phyloP scores from a whole-genome alignment of 2,888 invertebrate genomes.

The Chesias legatella region DNA sequence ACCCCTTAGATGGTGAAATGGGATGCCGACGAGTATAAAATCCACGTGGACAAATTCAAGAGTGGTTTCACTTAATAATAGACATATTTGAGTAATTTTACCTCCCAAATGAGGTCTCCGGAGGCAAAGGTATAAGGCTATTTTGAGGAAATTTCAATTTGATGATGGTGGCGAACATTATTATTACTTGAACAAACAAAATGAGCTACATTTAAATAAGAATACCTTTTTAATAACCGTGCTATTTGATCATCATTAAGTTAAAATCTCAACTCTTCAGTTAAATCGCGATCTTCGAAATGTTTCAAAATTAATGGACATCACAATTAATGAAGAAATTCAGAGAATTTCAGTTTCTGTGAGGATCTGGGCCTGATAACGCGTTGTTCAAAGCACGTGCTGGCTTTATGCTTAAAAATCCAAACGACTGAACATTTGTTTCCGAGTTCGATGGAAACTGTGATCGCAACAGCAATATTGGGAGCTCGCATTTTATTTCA shows the following conservation, averaged over 20 bases:
- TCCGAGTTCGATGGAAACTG: conserved; percentile 1
- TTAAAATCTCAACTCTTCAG: conserved; percentile 19
- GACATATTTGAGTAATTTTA: too few relatives aligned
- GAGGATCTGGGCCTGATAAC: conserved; percentile 26
- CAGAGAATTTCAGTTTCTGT: conserved; percentile 39
- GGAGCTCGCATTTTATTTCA: conserved; percentile 16
- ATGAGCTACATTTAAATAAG: conserved; percentile 1
- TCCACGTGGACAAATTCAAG: too few relatives aligned
- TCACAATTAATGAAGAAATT: conserved; percentile 35
- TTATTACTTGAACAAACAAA: not conserved
- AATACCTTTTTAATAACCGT: conserved; percentile 1
- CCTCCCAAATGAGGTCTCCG: too few relatives aligned
- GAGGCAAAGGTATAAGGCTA: too few relatives aligned
- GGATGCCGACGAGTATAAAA: too few relatives aligned
- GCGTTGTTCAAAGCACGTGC: conserved; percentile 40
- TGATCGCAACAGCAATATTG: conserved; percentile 8
- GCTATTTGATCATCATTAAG: conserved; percentile 14
- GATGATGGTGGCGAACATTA: too few relatives aligned
- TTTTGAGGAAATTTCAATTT: too few relatives aligned
- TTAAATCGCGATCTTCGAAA: conserved; percentile 25
- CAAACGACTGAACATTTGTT: conserved; percentile 20
- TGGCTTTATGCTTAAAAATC: conserved; percentile 50
- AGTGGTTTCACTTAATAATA: too few relatives aligned
- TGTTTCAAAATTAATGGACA: conserved; percentile 33
- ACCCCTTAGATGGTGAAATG: too few relatives aligned